These are phyloP conservation scores for Mercenaria mercenaria DNA, from an alignment of 1,140 invertebrate genomes.

Conservation along the genomic window DNA sequence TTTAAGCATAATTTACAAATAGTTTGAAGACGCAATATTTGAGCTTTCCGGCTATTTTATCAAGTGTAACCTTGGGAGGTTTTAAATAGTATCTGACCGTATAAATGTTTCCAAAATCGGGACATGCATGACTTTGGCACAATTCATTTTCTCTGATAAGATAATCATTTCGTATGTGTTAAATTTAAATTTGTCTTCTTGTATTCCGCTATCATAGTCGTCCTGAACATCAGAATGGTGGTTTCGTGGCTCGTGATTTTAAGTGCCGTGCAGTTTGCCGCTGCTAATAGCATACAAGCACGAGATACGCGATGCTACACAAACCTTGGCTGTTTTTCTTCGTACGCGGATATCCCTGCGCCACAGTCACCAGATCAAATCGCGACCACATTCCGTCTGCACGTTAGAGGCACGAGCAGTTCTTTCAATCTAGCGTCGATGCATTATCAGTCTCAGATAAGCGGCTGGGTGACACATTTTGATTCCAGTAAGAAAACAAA, in stretches of 20 bases:
- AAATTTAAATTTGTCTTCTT: no score
- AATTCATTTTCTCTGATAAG: no score
- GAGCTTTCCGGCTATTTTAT: no score
- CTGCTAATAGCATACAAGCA: neutral
- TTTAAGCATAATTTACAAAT: no score
- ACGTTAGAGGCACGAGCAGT: neutral
- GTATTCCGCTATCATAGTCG: no score
- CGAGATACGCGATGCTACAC: constrained; percentile 22
- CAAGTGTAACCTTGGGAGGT: no score
- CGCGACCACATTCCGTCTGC: constrained; percentile 19
- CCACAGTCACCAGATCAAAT: constrained; percentile 32
- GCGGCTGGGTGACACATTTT: constrained; percentile 45
- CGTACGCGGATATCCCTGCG: constrained; percentile 6
- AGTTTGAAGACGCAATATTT: no score
- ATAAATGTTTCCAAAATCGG: no score
- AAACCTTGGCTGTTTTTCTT: constrained; percentile 47
- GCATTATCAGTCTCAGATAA: neutral
- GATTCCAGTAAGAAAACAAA: constrained; percentile 67
- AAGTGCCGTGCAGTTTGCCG: neutral
- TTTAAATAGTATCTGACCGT: no score
- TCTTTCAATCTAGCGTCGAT: neutral
- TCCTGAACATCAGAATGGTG: neutral
- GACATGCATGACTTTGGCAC: no score
- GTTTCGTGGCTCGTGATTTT: neutral
- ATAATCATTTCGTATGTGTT: no score